A percentile compares a stretch with the other conserved stretches of the same genome.
Conservation (phyloP, 2,113 vertebrate genomes). For the Poeciliopsis occidentalis region DNA sequence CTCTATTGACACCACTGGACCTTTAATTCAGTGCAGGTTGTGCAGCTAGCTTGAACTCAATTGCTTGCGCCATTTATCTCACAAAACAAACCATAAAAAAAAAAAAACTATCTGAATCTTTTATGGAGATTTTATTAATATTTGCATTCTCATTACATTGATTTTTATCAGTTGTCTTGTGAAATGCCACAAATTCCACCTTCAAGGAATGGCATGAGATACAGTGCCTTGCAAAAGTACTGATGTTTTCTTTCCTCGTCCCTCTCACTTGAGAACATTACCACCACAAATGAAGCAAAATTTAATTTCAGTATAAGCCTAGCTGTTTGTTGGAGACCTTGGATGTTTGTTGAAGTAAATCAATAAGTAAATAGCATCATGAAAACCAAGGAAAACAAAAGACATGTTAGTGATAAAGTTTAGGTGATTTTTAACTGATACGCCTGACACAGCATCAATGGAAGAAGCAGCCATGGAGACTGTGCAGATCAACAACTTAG, state of each 20-base stretch:
- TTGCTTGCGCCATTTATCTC: slow-evolving; percentile 6
- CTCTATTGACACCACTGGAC: slow-evolving; percentile 25
- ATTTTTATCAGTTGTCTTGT: not conserved
- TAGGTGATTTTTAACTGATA: not conserved
- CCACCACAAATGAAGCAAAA: not conserved
- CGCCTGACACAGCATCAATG: not conserved
- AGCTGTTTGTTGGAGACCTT: not conserved
- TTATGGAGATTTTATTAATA: slow-evolving; percentile 1
- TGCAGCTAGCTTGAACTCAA: slow-evolving; percentile 8
- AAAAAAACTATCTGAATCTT: not conserved
- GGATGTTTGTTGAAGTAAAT: not conserved
- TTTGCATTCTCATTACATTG: slow-evolving; percentile 3
- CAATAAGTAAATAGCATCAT: not conserved
- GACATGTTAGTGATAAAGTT: too few relatives aligned
- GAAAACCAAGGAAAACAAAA: too few relatives aligned
- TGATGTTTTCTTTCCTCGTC: not conserved
- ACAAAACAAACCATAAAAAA: slow-evolving; percentile 16
- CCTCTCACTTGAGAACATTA: not conserved
- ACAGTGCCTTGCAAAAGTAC: not conserved
- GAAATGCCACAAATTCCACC: not conserved
- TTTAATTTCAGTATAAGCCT: not conserved
- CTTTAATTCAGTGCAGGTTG: slow-evolving; percentile 58
- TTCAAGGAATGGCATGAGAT: not conserved
- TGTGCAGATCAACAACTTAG: not conserved
- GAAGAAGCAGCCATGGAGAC: not conserved